Conservation (phyloP, 1,140 invertebrate species). For the Drosophila repleta region DNA sequence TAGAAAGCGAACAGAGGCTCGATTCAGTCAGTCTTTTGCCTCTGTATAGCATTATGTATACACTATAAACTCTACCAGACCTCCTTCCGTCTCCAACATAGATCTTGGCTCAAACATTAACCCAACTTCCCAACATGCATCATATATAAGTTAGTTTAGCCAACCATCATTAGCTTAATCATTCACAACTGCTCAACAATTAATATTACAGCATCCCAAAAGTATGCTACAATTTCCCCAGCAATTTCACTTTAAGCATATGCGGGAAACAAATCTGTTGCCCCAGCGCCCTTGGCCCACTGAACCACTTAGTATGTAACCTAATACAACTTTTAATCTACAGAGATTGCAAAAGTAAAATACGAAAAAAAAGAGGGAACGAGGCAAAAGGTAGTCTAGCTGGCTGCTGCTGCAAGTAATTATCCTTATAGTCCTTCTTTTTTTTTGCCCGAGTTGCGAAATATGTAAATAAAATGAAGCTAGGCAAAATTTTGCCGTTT, state of each 20-base stretch:
- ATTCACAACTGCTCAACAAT: too few species aligned
- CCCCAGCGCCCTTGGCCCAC: slow-evolving; percentile 3
- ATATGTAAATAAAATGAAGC: slow-evolving; percentile 44
- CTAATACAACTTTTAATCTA: slow-evolving; percentile 61
- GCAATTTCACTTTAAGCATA: too few species aligned
- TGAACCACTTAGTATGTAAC: slow-evolving; percentile 23
- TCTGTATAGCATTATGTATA: too few species aligned
- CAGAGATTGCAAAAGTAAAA: slow-evolving; percentile 26
- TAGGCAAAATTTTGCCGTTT: slow-evolving; percentile 23
- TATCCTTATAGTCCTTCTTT: slow-evolving; percentile 50
- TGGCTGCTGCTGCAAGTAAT: slow-evolving; percentile 49
- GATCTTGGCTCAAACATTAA: too few species aligned
- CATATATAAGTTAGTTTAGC: too few species aligned
- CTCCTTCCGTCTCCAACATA: too few species aligned
- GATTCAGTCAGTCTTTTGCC: too few species aligned
- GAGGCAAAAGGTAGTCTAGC: not conserved
- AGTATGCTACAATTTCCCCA: slow-evolving; percentile 49
- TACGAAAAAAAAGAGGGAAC: slow-evolving; percentile 24
- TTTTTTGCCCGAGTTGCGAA: slow-evolving; percentile 21
- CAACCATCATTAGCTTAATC: too few species aligned
- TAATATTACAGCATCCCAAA: slow-evolving; percentile 13
- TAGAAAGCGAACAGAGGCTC: too few species aligned
- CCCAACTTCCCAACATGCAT: too few species aligned
- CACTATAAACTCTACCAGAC: too few species aligned
- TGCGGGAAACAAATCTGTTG: slow-evolving; percentile 1